Evolutionary conservation across 2,888 invertebrate species (phyloP).

Genomic region (Microchrysa polita): DNA sequence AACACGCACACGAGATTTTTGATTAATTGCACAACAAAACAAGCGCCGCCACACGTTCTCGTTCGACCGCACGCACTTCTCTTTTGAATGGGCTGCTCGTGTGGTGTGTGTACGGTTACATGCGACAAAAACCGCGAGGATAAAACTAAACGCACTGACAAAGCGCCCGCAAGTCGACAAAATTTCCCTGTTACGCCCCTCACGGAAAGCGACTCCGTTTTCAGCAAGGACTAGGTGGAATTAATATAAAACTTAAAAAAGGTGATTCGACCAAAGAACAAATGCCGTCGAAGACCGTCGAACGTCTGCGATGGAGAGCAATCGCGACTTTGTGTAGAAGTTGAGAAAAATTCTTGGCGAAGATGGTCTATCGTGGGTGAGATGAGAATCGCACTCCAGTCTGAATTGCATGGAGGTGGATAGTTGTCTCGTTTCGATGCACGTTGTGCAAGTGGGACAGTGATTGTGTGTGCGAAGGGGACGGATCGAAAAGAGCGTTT

Average conservation of each 20-base stretch:
- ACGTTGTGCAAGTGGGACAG: neutral
- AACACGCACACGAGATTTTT: conserved; percentile 30
- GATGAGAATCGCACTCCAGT: conserved; percentile 8
- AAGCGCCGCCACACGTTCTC: conserved; percentile 1
- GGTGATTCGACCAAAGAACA: conserved; percentile 41
- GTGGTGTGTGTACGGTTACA: neutral
- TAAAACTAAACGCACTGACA: conserved; percentile 26
- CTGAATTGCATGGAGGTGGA: neutral
- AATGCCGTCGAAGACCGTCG: conserved; percentile 45
- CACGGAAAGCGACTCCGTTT: neutral
- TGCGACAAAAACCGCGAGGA: conserved; percentile 2
- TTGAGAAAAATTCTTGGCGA: conserved; percentile 23
- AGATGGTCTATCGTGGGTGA: conserved; percentile 20
- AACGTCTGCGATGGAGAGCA: conserved; percentile 35
- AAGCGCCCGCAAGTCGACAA: conserved; percentile 8
- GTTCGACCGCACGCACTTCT: too few species aligned
- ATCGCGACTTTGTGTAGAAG: conserved; percentile 6
- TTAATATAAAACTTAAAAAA: too few species aligned
- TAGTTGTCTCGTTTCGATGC: neutral
- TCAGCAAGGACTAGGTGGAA: conserved; percentile 7
- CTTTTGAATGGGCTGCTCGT: neutral
- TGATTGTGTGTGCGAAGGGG: conserved; percentile 9
- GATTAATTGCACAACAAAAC: conserved; percentile 37
- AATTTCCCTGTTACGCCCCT: conserved; percentile 14
- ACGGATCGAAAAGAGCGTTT: neutral